These are phyloP conservation scores for Heliconius cydno DNA, from an alignment of 2,888 invertebrate genomes.

Conservation along the genomic window DNA sequence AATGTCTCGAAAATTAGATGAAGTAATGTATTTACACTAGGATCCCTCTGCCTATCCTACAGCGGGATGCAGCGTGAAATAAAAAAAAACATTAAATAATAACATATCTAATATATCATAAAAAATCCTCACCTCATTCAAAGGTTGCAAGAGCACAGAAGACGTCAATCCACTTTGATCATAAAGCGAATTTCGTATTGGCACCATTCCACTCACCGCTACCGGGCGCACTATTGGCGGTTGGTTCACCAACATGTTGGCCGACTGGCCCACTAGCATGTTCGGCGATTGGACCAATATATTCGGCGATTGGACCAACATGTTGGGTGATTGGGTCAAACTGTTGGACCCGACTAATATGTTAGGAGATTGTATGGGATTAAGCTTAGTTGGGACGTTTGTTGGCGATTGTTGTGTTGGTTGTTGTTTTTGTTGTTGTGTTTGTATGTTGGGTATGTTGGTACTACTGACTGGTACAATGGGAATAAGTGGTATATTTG, in stretches of 20 bases:
- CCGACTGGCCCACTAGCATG: conserved; percentile 48
- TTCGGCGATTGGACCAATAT: conserved; percentile 10
- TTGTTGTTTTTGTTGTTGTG: conserved; percentile 37
- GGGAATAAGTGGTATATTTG: conserved; percentile 55
- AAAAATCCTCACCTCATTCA: conserved; percentile 69
- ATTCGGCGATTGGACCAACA: background rate
- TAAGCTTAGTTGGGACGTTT: conserved; percentile 23
- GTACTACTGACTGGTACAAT: conserved; percentile 57
- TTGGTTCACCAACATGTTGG: conserved; percentile 57
- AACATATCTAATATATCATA: background rate
- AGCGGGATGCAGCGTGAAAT: background rate
- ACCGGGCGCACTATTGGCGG: conserved; percentile 51
- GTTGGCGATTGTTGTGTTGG: conserved; percentile 33
- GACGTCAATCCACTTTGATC: conserved; percentile 73
- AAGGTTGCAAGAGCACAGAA: conserved; percentile 73
- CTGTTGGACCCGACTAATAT: conserved; percentile 20
- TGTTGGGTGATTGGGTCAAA: conserved; percentile 1
- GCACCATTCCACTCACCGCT: conserved; percentile 70
- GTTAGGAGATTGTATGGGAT: conserved; percentile 26
- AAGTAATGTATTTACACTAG: background rate
- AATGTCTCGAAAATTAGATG: too few relatives aligned
- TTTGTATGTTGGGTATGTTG: conserved; percentile 48
- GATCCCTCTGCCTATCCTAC: background rate
- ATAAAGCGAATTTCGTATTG: conserved; percentile 73
- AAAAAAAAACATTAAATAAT: background rate